Evolutionary conservation across 2,797 vertebrate genomes (phyloP).

Genomic region (Syncerus caffer): DNA sequence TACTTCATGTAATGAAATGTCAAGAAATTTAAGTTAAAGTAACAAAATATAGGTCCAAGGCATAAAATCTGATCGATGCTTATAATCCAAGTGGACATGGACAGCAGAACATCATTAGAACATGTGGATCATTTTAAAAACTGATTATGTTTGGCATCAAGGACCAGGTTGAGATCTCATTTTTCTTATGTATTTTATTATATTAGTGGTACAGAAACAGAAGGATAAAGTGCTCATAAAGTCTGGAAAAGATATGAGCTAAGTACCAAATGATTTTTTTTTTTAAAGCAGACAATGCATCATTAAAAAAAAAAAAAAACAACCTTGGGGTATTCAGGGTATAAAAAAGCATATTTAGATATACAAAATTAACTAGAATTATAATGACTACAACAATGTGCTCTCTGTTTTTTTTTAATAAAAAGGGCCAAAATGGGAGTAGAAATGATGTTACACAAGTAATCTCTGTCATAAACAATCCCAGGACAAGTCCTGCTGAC

Average conservation of each 20-base stretch:
- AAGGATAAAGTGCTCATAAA: not conserved
- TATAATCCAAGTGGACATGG: slow-evolving; percentile 30
- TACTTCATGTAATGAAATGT: slow-evolving; percentile 57
- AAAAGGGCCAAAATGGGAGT: not conserved
- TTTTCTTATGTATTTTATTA: slow-evolving; percentile 41
- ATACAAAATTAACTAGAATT: slow-evolving; percentile 19
- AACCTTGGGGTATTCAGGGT: not conserved
- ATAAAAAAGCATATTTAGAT: not conserved
- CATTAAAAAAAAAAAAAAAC: not conserved
- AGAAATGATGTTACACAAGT: not conserved
- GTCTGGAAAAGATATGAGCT: not conserved
- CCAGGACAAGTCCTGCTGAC: slow-evolving; percentile 56
- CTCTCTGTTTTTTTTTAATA: not conserved
- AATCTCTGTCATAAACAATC: slow-evolving; percentile 48
- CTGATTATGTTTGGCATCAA: slow-evolving; percentile 31
- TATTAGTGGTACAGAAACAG: not conserved
- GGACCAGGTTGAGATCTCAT: slow-evolving; percentile 39
- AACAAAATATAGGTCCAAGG: not conserved
- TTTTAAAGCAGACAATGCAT: not conserved
- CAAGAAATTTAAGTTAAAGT: slow-evolving; percentile 60
- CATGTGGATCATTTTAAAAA: slow-evolving; percentile 54
- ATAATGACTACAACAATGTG: not conserved
- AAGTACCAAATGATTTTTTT: not conserved
- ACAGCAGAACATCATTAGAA: slow-evolving; percentile 15
- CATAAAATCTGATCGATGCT: slow-evolving; percentile 53